These are phyloP conservation scores for Ophion ventricosus DNA, from an alignment of 2,888 invertebrate genomes.

Conservation along the genomic window DNA sequence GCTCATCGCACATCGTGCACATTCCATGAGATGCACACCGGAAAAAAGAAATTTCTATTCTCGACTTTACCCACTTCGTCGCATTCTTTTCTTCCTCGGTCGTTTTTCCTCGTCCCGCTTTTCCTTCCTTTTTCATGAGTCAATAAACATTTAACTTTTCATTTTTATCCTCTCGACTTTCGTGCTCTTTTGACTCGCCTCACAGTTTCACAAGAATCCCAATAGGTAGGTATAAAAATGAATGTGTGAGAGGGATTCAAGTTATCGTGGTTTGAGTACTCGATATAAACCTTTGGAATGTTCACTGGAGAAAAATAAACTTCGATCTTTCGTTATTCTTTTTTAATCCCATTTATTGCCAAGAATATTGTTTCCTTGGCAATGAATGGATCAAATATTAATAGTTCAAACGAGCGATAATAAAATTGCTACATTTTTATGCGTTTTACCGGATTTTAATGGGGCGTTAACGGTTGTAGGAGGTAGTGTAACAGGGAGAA, in stretches of 20 bases:
- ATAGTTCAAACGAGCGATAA: background rate
- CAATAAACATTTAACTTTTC: constrained; percentile 41
- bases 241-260: background rate
- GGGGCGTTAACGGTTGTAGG: too few species aligned
- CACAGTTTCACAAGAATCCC: constrained; percentile 17
- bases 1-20: constrained; percentile 17
- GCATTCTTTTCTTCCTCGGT: background rate
- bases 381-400: too few species aligned
- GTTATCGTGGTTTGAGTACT: background rate
- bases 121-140: background rate
- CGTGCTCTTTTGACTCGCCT: constrained; percentile 9
- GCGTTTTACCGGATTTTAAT: background rate
- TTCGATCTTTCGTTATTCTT: constrained; percentile 8
- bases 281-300: background rate
- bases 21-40: constrained; percentile 22
- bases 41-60: constrained; percentile 29
- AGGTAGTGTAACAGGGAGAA: too few species aligned
- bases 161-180: constrained; percentile 40
- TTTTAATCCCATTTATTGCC: background rate
- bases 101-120: background rate
- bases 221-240: too few species aligned
- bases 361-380: background rate
- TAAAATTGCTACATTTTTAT: background rate
- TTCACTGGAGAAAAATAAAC: constrained; percentile 11
- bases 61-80: constrained; percentile 6